Percentiles rank a stretch among this genome's conserved stretches.
Evolutionary conservation across 2,797 vertebrate species (phyloP).

Genomic region (Argya squamiceps): DNA sequence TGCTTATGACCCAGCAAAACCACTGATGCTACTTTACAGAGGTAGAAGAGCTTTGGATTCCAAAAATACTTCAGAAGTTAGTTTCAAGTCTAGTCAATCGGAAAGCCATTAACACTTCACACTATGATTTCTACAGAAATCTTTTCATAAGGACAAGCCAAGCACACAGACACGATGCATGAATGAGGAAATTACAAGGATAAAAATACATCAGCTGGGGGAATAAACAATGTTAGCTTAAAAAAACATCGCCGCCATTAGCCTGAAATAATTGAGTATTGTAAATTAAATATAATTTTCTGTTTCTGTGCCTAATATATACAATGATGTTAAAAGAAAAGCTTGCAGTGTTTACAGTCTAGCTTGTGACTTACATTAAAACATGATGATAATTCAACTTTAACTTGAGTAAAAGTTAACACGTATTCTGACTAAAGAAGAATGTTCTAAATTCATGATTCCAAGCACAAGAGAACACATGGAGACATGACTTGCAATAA

Average conservation of each 20-base stretch:
- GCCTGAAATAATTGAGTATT: not conserved
- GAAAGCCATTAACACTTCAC: not conserved
- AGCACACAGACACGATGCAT: not conserved
- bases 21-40: not conserved
- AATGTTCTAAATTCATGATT: not conserved
- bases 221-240: not conserved
- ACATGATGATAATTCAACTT: not conserved
- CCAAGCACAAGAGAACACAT: not conserved
- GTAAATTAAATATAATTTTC: not conserved
- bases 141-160: not conserved
- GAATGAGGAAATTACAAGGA: not conserved
- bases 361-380: not conserved
- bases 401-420: not conserved
- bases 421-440: not conserved
- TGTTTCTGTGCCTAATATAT: not conserved
- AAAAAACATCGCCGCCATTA: not conserved
- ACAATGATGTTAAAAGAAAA: not conserved
- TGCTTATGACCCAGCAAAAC: not conserved
- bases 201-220: not conserved
- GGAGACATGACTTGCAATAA: not conserved
- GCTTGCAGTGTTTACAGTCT: not conserved
- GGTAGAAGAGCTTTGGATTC: not conserved
- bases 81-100: not conserved
- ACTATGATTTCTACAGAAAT: not conserved
- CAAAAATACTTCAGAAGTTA: not conserved